Conservation (phyloP, 2,888 invertebrate genomes). For the Agonopterix alstromeriana region DNA sequence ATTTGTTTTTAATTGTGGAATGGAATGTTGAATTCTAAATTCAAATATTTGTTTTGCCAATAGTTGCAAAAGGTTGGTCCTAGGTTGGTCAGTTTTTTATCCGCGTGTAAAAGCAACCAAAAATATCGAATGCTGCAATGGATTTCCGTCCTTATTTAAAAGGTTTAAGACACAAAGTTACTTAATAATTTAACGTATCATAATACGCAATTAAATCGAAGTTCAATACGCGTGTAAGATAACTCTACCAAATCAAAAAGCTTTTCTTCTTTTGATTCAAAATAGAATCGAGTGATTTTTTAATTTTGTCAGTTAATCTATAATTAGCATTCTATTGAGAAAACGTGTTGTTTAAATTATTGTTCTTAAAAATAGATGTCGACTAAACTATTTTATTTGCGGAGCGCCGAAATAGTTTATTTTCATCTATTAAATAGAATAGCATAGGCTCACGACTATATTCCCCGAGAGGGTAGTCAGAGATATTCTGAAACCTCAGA, state of each 20-base stretch:
- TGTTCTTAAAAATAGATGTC: too few species aligned
- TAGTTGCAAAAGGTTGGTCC: too few species aligned
- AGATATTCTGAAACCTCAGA: too few species aligned
- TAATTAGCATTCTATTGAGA: not conserved
- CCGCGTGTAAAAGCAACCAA: too few species aligned
- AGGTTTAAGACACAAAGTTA: not conserved
- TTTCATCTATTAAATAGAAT: too few species aligned
- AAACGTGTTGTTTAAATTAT: not conserved
- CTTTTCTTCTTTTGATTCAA: not conserved
- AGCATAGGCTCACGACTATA: too few species aligned
- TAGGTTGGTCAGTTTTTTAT: too few species aligned
- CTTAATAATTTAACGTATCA: not conserved
- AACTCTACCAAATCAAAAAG: slow-evolving; percentile 1
- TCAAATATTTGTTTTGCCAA: not conserved
- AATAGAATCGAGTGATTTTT: not conserved
- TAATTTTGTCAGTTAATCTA: slow-evolving; percentile 1
- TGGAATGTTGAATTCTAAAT: not conserved
- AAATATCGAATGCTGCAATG: too few species aligned
- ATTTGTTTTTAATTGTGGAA: not conserved
- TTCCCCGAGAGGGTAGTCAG: too few species aligned
- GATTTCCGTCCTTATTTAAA: too few species aligned
- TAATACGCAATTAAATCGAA: not conserved
- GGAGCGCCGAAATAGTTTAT: too few species aligned
- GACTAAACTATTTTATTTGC: too few species aligned
- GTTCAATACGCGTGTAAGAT: not conserved